Evolutionary conservation across 2,888 invertebrate genomes (phyloP).

Genomic region (Myopa testacea): DNA sequence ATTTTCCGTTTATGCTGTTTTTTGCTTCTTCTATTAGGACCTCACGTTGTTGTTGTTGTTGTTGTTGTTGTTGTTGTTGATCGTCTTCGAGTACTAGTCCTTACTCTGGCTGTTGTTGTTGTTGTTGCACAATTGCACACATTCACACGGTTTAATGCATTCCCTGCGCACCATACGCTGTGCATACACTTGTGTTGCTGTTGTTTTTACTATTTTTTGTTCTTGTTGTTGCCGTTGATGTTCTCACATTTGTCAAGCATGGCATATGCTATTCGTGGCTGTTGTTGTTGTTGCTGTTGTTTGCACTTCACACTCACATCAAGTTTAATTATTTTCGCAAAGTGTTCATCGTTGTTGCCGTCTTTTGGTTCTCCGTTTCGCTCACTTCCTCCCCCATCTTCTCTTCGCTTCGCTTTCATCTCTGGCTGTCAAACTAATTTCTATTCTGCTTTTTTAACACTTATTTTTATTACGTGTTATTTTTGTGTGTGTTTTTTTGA

Average conservation of each 20-base stretch:
- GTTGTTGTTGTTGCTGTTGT: conserved; percentile 20
- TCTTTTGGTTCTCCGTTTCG: neutral
- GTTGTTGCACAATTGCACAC: conserved; percentile 25
- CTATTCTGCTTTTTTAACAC: neutral
- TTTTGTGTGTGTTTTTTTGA: neutral
- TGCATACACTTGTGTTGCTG: neutral
- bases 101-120: neutral
- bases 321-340: conserved; percentile 29
- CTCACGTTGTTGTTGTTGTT: conserved; percentile 4
- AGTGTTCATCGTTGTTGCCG: conserved; percentile 10
- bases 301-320: conserved; percentile 29
- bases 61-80: neutral
- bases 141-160: conserved; percentile 18
- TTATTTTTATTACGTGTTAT: neutral
- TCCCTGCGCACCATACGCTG: neutral
- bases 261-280: neutral
- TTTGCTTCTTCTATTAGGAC: conserved; percentile 2
- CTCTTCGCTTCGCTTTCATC: conserved; percentile 23
- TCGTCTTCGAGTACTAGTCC: neutral
- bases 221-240: conserved; percentile 5
- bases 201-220: neutral
- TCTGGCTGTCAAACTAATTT: conserved; percentile 18
- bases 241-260: conserved; percentile 8
- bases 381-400: neutral
- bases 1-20: conserved; percentile 10